Base-by-base conservation (phyloP, 1,140 invertebrate species). In the Hyphantria cunea region DNA sequence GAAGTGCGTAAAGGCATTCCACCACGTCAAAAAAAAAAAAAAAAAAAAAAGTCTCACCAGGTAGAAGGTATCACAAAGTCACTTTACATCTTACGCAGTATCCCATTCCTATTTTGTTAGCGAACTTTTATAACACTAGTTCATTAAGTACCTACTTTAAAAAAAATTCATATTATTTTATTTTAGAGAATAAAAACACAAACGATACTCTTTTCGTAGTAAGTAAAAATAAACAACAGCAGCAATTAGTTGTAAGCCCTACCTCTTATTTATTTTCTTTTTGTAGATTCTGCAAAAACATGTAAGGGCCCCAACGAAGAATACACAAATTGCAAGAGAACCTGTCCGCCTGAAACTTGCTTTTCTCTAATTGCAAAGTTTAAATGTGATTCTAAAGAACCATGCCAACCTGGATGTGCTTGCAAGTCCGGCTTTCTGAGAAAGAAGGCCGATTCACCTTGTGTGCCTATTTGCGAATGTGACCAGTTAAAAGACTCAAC, bases 301-400 rank as follows among this genome's bases (percentile, higher is more conserved):
- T 58, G 54, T 15, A 0, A 14, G 4, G 41, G 13, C 0, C 48
- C 37, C 17, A 58, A 68, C 31, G 66, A 68, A 53, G 52, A 52
- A 5, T 68, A 49, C 42, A 50, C 45, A 10, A 33, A 34, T 11
- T 52, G 44, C 33, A 63, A 59, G n/a, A 0, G 0, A 14, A 41
- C 49, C 10, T 62, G 59, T 17, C 50, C 59, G 11, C 61, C 61
- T 42, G 60, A 63, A 48, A 53, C 44, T 34, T 54, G 60, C 11
- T 11, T n/a, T 3, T 55, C 52, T 42, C 39, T 55, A 6, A 11
- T 42, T 25, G 47, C 45, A 5, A n/a, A 13, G 31, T 64, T 50
- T 7, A 50, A 49, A 25, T 64, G 61, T 14, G 61, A 25, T 25
- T 25, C 34, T 13, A 25, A 11, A 33, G 55, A 58, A 6, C 17